phyloP scores from a whole-genome alignment of 2,797 vertebrate genomes.

The Clarias laeviceps region DNA sequence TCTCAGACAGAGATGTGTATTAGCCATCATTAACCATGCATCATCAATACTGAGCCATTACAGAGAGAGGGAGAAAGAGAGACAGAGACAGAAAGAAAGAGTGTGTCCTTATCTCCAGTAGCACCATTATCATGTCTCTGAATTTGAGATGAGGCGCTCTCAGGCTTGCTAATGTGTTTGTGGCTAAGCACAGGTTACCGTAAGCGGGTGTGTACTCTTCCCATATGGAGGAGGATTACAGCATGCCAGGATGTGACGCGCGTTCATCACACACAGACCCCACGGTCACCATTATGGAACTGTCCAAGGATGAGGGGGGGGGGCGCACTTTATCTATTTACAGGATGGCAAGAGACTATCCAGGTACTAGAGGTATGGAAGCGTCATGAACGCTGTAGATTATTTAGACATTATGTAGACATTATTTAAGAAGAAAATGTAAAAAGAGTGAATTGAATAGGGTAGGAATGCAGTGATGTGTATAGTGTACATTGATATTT shows the following conservation, averaged over 20 bases:
- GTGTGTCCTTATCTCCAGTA: slow-evolving; percentile 18
- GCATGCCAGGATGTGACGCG: slow-evolving; percentile 39
- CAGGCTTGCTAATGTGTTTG: slow-evolving; percentile 50
- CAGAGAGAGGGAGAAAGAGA: neutral
- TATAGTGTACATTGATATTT: neutral
- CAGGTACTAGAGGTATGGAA: neutral
- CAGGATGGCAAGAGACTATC: neutral
- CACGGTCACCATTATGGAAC: neutral
- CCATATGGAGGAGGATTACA: slow-evolving; percentile 31
- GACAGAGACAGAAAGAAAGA: neutral
- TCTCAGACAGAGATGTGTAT: neutral
- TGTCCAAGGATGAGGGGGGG: no score
- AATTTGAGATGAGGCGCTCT: slow-evolving; percentile 50
- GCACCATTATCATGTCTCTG: slow-evolving; percentile 38
- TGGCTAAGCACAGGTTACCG: slow-evolving; percentile 49
- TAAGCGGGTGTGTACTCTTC: slow-evolving; percentile 43
- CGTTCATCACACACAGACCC: slow-evolving; percentile 5
- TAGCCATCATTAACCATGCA: slow-evolving; percentile 4
- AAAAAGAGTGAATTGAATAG: neutral
- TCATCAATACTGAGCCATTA: slow-evolving; percentile 12
- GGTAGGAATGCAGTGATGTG: neutral
- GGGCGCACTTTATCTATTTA: neutral
- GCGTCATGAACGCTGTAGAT: neutral
- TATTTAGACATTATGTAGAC: no score
- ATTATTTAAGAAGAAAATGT: neutral